These are phyloP conservation scores for Pararge aegeria DNA, from an alignment of 1,140 invertebrate genomes.

Conservation along the genomic window DNA sequence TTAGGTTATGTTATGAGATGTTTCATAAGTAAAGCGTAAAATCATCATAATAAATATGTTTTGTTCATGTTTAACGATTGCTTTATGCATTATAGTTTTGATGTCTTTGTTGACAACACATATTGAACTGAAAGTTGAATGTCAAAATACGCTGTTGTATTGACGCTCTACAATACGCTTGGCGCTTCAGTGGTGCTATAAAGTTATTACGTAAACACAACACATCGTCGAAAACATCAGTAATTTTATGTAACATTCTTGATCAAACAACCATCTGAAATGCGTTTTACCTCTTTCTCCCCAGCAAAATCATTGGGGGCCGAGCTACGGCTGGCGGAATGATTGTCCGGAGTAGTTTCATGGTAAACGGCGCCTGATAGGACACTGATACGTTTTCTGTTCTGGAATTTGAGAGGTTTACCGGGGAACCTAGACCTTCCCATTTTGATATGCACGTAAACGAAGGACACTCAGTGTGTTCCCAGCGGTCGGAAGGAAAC, in stretches of 20 bases:
- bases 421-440: conserved; percentile 88
- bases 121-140: conserved; percentile 42
- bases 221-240: conserved; percentile 45
- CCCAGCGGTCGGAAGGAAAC: conserved; percentile 73
- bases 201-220: conserved; percentile 76
- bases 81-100: neutral
- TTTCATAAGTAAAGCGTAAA: neutral
- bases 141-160: conserved; percentile 49
- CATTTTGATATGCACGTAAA: conserved; percentile 78
- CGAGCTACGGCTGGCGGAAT: conserved; percentile 68
- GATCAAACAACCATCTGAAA: conserved; percentile 34
- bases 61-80: conserved; percentile 6
- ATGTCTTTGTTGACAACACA: conserved; percentile 55
- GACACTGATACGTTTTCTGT: conserved; percentile 89
- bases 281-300: conserved; percentile 71
- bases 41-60: neutral
- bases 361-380: conserved; percentile 78
- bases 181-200: conserved; percentile 46
- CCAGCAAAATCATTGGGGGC: conserved; percentile 67
- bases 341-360: conserved; percentile 69
- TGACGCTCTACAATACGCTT: conserved; percentile 37
- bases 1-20: conserved; percentile 16
- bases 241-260: conserved; percentile 41
- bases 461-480: conserved; percentile 76
- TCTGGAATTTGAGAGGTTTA: conserved; percentile 90